Evolutionary conservation across 2,797 vertebrate genomes (phyloP).

Genomic region (Eutrigla gurnardus): DNA sequence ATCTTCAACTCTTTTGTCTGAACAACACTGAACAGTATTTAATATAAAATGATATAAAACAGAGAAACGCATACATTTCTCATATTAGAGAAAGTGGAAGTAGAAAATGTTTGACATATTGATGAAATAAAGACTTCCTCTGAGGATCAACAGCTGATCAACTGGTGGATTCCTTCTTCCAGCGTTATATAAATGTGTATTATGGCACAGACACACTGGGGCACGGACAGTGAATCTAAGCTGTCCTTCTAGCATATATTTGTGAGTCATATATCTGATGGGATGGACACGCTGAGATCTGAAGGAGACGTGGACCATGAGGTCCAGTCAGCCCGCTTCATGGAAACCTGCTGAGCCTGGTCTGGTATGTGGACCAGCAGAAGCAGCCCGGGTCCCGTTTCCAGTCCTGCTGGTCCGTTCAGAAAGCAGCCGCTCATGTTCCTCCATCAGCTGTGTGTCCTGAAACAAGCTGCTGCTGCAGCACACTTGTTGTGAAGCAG

Average conservation of each 20-base stretch:
- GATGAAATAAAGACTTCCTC: background rate
- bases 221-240: too few relatives aligned
- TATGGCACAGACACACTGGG: too few relatives aligned
- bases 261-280: background rate
- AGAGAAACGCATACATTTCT: too few relatives aligned
- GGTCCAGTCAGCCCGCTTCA: background rate
- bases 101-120: background rate
- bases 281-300: conserved; percentile 14
- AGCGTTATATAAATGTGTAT: background rate
- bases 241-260: too few relatives aligned
- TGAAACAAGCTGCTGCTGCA: background rate
- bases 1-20: background rate
- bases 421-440: conserved; percentile 7
- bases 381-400: conserved; percentile 16
- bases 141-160: background rate
- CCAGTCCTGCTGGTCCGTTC: background rate
- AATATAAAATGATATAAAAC: background rate
- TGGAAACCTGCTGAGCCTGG: conserved; percentile 20
- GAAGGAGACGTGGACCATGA: background rate
- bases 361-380: conserved; percentile 3
- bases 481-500: background rate
- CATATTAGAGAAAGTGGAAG: background rate
- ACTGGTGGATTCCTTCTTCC: background rate
- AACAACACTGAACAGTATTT: background rate
- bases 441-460: conserved; percentile 15